phyloP scores from a whole-genome alignment of 2,888 invertebrate species.

The Leucophenga maculata region DNA sequence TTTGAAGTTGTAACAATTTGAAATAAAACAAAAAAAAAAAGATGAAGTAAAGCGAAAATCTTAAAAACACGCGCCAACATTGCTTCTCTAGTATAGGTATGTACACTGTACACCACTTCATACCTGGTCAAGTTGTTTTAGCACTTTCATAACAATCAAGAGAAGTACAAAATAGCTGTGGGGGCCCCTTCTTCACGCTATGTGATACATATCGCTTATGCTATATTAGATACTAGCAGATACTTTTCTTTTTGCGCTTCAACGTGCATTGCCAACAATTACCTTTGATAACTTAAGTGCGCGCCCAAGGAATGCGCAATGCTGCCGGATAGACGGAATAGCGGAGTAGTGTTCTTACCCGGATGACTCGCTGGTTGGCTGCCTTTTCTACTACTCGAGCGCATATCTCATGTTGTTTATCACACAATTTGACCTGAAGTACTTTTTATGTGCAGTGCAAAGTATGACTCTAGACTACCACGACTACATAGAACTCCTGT shows the following conservation, averaged over 20 bases:
- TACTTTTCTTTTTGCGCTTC: conserved; percentile 4
- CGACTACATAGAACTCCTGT: not conserved
- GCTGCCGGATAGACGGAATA: not conserved
- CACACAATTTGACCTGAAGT: conserved; percentile 19
- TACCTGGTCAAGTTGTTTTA: conserved; percentile 21
- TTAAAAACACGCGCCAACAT: not conserved
- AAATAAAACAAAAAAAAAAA: not conserved
- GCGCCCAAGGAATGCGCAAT: conserved; percentile 12
- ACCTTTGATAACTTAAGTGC: conserved; percentile 27
- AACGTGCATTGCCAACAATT: conserved; percentile 14
- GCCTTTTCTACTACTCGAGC: not conserved
- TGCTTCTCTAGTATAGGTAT: not conserved
- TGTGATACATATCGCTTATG: not conserved
- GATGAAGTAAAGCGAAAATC: not conserved
- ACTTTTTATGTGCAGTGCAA: conserved; percentile 19
- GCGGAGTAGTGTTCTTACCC: no score
- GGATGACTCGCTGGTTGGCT: not conserved
- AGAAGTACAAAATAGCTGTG: conserved; percentile 6
- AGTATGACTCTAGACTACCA: not conserved
- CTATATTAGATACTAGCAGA: no score
- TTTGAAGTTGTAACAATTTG: not conserved
- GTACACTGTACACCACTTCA: not conserved
- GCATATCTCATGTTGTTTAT: conserved; percentile 26
- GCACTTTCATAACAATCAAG: conserved; percentile 14
- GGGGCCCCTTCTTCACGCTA: not conserved